Percentiles rank a stretch among this genome's conserved stretches.
Evolutionary conservation across 1,140 invertebrate species (phyloP).

Genomic region (Aphaenogaster floridana): DNA sequence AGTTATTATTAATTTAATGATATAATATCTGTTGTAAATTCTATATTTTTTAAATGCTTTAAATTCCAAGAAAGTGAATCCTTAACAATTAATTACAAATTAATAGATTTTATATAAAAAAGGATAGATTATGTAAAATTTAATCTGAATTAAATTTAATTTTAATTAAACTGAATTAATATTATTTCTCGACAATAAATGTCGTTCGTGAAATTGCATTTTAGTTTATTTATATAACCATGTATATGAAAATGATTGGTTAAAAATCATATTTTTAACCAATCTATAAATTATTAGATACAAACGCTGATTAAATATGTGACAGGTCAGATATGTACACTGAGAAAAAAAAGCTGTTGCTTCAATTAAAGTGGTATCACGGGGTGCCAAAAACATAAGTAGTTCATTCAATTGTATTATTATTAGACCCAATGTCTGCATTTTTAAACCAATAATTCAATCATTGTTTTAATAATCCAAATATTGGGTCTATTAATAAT

Average conservation of each 20-base stretch:
- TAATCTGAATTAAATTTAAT: neutral
- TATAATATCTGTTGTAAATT: neutral
- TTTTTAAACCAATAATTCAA: too few species aligned
- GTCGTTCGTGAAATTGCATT: neutral
- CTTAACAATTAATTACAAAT: conserved; percentile 4
- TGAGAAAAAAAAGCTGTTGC: too few species aligned
- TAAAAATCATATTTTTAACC: neutral
- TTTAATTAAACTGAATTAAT: neutral
- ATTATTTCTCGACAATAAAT: neutral
- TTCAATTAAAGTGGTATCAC: too few species aligned
- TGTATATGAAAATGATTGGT: neutral
- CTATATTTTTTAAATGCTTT: neutral
- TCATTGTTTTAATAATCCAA: too few species aligned
- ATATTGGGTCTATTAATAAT: too few species aligned
- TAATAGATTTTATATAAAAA: conserved; percentile 4
- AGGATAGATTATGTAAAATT: neutral
- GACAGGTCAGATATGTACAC: neutral
- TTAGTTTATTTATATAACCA: neutral
- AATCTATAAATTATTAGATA: conserved; percentile 12
- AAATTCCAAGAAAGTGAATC: neutral
- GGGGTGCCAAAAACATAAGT: too few species aligned
- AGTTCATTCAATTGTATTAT: too few species aligned
- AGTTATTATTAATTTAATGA: conserved; percentile 22
- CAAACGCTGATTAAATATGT: neutral
- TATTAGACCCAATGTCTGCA: too few species aligned